These are phyloP conservation scores for Chondrosia reniformis DNA, from an alignment of 37 sponge, comb jelly and placozoan species.

Conservation along the genomic window DNA sequence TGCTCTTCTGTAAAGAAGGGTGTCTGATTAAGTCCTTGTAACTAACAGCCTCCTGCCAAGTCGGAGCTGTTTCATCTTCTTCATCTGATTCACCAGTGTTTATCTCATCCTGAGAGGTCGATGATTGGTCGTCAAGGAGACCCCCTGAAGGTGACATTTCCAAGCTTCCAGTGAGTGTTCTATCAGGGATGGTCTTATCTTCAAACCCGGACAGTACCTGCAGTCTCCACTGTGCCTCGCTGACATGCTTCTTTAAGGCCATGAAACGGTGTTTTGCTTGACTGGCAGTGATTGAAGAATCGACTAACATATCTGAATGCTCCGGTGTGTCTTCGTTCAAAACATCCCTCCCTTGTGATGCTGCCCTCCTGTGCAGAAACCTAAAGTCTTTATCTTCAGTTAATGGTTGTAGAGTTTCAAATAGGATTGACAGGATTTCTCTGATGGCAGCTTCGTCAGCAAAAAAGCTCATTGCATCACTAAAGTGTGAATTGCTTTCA, in stretches of 20 bases:
- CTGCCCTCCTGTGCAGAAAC: background rate
- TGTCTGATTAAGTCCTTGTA: background rate
- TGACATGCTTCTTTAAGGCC: conserved; percentile 72
- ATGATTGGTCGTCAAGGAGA: background rate
- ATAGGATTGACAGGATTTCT: conserved; percentile 53
- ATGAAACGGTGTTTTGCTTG: conserved; percentile 59
- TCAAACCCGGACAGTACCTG: conserved; percentile 63
- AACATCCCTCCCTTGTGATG: background rate
- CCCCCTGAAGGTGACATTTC: background rate
- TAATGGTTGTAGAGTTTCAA: conserved; percentile 41
- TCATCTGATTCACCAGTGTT: background rate
- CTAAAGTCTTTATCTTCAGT: conserved; percentile 1
- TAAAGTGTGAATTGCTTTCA: background rate
- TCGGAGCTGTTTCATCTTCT: background rate
- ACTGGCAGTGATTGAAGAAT: conserved; percentile 39
- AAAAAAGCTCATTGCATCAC: conserved; percentile 18
- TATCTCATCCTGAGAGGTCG: background rate
- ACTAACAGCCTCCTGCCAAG: background rate
- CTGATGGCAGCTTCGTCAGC: conserved; percentile 35
- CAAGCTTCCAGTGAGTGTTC: background rate
- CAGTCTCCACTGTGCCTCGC: conserved; percentile 89
- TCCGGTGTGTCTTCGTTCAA: background rate
- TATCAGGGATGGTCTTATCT: background rate
- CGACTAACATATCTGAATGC: background rate
- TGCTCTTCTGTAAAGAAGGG: background rate